A percentile compares a stretch with the other conserved stretches of the same genome.
Evolutionary conservation across 1,140 invertebrate species (phyloP).

Genomic region (Leucophenga varia): DNA sequence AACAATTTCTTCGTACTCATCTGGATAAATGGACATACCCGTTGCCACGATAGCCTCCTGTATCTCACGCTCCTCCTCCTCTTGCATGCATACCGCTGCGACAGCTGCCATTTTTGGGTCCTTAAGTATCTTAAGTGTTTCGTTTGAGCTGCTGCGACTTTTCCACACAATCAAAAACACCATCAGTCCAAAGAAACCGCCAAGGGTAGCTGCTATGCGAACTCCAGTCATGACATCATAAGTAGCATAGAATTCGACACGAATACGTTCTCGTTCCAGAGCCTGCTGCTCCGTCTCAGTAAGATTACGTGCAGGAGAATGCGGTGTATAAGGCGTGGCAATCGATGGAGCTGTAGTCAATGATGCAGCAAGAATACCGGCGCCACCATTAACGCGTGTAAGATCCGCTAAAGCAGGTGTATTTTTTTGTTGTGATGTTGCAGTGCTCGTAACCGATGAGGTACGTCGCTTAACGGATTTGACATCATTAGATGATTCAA

Average conservation of each 20-base stretch:
- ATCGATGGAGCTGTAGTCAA: constrained; percentile 16
- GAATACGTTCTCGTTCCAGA: constrained; percentile 62
- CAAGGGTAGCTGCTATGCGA: constrained; percentile 82
- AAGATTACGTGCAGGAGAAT: constrained; percentile 32
- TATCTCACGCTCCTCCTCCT: constrained; percentile 73
- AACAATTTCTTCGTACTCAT: constrained; percentile 60
- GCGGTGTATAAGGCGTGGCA: constrained; percentile 37
- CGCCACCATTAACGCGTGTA: too few species aligned
- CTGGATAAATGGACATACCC: constrained; percentile 59
- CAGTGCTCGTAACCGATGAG: too few species aligned
- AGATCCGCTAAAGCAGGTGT: not conserved
- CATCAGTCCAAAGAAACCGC: constrained; percentile 85
- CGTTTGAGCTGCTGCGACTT: constrained; percentile 72
- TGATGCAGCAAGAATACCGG: too few species aligned
- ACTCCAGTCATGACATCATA: constrained; percentile 90
- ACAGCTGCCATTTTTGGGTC: constrained; percentile 67
- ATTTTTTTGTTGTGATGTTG: constrained; percentile 16
- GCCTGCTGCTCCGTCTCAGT: constrained; percentile 35
- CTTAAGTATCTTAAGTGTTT: constrained; percentile 62
- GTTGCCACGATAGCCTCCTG: constrained; percentile 72
- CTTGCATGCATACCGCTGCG: constrained; percentile 73
- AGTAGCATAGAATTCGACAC: constrained; percentile 80
- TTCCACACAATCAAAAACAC: constrained; percentile 85
- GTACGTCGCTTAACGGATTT: too few species aligned
- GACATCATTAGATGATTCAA: too few species aligned